These are phyloP conservation scores for Platypus cylindrus DNA, from an alignment of 2,888 invertebrate genomes.

Conservation along the genomic window DNA sequence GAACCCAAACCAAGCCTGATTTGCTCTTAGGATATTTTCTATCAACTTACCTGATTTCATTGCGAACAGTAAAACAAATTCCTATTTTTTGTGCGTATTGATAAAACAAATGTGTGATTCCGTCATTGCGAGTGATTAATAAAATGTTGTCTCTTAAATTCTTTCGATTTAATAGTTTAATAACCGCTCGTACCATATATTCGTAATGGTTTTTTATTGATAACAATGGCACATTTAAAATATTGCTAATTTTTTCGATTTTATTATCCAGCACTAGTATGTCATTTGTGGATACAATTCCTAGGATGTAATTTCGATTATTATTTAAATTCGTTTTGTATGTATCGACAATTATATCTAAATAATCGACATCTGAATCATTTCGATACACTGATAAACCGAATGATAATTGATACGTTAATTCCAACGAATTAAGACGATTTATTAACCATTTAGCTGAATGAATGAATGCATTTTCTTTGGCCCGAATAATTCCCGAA, in stretches of 20 bases:
- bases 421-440: slow-evolving; percentile 26
- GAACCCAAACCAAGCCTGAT: too few species aligned
- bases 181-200: slow-evolving; percentile 23
- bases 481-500: too few species aligned
- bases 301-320: slow-evolving; percentile 20
- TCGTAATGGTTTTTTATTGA: slow-evolving; percentile 16
- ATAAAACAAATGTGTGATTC: slow-evolving; percentile 27
- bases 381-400: slow-evolving; percentile 25
- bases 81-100: slow-evolving; percentile 22
- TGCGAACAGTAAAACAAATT: slow-evolving; percentile 32
- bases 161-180: slow-evolving; percentile 24
- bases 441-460: slow-evolving; percentile 29
- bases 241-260: slow-evolving; percentile 23
- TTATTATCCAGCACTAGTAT: slow-evolving; percentile 17
- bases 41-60: too few species aligned
- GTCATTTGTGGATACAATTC: slow-evolving; percentile 20
- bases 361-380: slow-evolving; percentile 25
- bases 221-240: slow-evolving; percentile 22
- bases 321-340: slow-evolving; percentile 23
- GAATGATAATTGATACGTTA: slow-evolving; percentile 20
- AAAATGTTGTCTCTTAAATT: slow-evolving; percentile 29
- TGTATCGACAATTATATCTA: slow-evolving; percentile 24
- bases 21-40: too few species aligned
- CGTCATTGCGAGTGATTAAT: slow-evolving; percentile 24
- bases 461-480: slow-evolving; percentile 10